phyloP scores from a whole-genome alignment of 2,797 vertebrate genomes.

The Miichthys miiuy region DNA sequence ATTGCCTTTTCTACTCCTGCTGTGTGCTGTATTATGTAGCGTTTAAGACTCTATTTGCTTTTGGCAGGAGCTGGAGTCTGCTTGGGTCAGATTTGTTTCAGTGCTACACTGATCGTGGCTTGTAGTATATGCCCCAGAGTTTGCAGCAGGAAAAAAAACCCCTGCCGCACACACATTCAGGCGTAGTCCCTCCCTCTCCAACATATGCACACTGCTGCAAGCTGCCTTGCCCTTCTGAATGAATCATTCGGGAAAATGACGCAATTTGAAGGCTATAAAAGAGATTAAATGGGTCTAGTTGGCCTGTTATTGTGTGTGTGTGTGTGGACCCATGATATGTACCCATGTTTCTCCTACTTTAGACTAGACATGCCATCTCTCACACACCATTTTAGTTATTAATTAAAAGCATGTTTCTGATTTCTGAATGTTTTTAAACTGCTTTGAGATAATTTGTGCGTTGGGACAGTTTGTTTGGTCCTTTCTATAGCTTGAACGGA shows the following conservation, averaged over 20 bases:
- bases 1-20: conserved; percentile 8
- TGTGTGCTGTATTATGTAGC: conserved; percentile 44
- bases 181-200: neutral
- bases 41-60: conserved; percentile 58
- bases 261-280: conserved; percentile 32
- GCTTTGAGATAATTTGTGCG: too few species aligned
- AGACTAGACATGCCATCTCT: neutral
- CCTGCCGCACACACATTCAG: conserved; percentile 1
- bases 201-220: conserved; percentile 9
- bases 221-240: neutral
- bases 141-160: conserved; percentile 23
- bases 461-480: too few species aligned
- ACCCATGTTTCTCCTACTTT: neutral
- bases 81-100: conserved; percentile 60
- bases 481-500: too few species aligned
- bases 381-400: neutral
- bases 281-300: neutral
- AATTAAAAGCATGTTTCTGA: too few species aligned
- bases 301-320: neutral
- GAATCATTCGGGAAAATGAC: conserved; percentile 32
- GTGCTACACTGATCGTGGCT: conserved; percentile 37
- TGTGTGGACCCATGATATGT: neutral
- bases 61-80: conserved; percentile 50
- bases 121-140: conserved; percentile 37
- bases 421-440: too few species aligned